Conservation (phyloP, 2,888 invertebrate genomes). For the Hylaea fasciaria region DNA sequence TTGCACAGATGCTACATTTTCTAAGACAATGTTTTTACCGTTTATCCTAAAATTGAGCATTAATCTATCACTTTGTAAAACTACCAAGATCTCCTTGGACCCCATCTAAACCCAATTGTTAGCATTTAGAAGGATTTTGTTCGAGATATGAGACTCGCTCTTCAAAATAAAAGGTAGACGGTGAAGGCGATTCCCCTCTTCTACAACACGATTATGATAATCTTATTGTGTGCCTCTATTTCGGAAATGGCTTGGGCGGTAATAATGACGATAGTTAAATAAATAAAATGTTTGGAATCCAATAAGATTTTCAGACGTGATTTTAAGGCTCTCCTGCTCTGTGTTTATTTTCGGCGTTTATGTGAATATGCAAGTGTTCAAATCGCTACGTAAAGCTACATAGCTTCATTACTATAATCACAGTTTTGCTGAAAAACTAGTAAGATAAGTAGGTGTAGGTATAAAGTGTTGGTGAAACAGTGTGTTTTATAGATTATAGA, state of each 20-base stretch:
- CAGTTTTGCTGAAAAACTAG: no score
- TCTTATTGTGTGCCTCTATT: slow-evolving; percentile 69
- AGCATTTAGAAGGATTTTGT: slow-evolving; percentile 51
- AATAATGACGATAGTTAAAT: slow-evolving; percentile 26
- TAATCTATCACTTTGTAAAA: neutral
- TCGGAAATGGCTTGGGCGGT: slow-evolving; percentile 58
- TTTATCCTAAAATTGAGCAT: neutral
- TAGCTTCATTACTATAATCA: no score
- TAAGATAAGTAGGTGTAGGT: no score
- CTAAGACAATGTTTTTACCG: no score
- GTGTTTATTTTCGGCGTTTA: neutral
- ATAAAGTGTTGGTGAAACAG: no score
- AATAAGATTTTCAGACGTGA: slow-evolving; percentile 17
- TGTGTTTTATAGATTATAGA: no score
- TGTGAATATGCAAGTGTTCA: neutral
- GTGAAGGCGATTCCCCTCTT: slow-evolving; percentile 55
- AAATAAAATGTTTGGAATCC: slow-evolving; percentile 25
- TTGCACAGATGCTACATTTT: no score
- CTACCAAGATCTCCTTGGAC: no score
- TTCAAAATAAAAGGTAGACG: slow-evolving; percentile 37
- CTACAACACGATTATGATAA: slow-evolving; percentile 66
- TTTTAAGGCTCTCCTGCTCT: slow-evolving; percentile 1
- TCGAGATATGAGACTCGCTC: slow-evolving; percentile 44
- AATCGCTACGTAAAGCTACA: no score
- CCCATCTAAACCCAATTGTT: no score